Conservation (phyloP, 2,113 vertebrate species). For the Tetraodon nigroviridis region DNA sequence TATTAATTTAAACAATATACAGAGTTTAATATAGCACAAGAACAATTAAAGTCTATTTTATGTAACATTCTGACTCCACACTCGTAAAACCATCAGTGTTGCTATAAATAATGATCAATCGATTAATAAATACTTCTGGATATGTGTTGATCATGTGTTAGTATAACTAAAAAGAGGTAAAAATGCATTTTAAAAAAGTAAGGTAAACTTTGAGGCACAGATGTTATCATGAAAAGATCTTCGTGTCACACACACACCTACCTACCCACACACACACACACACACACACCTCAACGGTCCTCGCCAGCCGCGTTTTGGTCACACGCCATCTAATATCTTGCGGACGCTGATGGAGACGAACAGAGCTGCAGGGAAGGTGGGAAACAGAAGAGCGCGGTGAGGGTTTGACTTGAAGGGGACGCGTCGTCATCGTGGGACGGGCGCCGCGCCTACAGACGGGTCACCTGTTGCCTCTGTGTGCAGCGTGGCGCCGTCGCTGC, state of each 20-base stretch:
- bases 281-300: background rate
- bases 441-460: background rate
- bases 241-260: background rate
- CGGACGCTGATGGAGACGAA: slow-evolving; percentile 67
- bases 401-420: background rate
- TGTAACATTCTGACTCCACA: background rate
- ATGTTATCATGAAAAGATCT: too few species aligned
- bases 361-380: slow-evolving; percentile 50
- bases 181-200: background rate
- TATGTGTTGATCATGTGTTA: too few species aligned
- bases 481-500: slow-evolving; percentile 64
- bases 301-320: slow-evolving; percentile 12
- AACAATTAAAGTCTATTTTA: slow-evolving; percentile 4
- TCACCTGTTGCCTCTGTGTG: slow-evolving; percentile 75
- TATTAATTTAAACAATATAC: background rate
- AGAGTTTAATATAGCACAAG: slow-evolving; percentile 14
- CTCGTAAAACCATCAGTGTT: slow-evolving; percentile 9
- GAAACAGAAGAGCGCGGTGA: slow-evolving; percentile 12
- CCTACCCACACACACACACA: slow-evolving; percentile 1
- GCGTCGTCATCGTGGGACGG: background rate
- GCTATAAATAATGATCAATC: slow-evolving; percentile 17
- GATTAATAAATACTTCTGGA: background rate
- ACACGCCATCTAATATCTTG: slow-evolving; percentile 51
- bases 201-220: background rate
- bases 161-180: background rate